These are phyloP conservation scores for Parthenolecanium corni DNA, from an alignment of 2,888 invertebrate genomes.

Conservation along the genomic window DNA sequence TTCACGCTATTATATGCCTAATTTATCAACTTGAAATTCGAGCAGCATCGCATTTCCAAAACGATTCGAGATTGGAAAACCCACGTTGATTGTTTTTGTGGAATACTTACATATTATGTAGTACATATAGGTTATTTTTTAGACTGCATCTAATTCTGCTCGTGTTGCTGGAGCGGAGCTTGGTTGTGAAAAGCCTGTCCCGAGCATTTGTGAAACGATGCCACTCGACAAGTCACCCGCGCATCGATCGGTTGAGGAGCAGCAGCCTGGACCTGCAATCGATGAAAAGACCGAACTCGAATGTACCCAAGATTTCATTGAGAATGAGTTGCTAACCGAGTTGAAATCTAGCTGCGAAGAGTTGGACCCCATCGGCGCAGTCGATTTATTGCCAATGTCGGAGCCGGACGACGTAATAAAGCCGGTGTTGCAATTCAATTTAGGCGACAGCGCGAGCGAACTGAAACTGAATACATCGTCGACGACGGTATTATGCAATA, in stretches of 20 bases:
- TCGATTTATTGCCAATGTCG: constrained; percentile 8
- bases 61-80: no score
- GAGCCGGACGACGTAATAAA: constrained; percentile 24
- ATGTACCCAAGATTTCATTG: constrained; percentile 17
- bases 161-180: no score
- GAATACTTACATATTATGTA: no score
- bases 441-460: constrained; percentile 15
- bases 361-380: constrained; percentile 7
- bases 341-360: constrained; percentile 26
- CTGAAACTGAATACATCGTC: constrained; percentile 17
- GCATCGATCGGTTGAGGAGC: not conserved
- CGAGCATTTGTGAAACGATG: not conserved
- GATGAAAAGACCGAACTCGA: not conserved
- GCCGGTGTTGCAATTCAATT: constrained; percentile 23
- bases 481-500: constrained; percentile 33
- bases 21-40: no score
- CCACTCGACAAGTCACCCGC: not conserved
- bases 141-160: no score
- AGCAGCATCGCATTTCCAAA: no score
- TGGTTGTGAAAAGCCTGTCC: no score
- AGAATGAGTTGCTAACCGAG: constrained; percentile 17
- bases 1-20: no score
- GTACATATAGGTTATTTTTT: no score
- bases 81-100: no score
- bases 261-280: not conserved